Percentiles rank a stretch among this genome's conserved stretches.
phyloP scores from a whole-genome alignment of 2,888 invertebrate genomes.

The Luperina testacea region DNA sequence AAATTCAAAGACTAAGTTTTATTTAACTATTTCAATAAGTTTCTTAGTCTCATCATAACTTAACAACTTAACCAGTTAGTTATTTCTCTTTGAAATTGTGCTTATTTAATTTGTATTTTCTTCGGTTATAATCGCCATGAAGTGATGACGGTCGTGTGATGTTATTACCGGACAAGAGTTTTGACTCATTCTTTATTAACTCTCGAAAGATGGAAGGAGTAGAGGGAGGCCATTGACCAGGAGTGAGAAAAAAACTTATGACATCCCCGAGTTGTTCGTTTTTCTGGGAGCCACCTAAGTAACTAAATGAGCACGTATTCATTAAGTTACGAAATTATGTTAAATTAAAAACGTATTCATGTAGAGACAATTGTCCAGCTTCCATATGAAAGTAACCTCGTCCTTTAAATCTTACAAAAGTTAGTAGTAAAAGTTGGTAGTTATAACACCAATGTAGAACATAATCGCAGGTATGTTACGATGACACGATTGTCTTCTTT shows the following conservation, averaged over 20 bases:
- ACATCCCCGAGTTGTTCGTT: not conserved
- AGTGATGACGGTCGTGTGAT: too few species aligned
- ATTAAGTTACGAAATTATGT: too few species aligned
- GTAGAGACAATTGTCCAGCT: too few species aligned
- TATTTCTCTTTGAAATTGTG: too few species aligned
- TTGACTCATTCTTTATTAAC: not conserved
- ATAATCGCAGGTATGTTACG: conserved; percentile 7
- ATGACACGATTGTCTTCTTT: too few species aligned
- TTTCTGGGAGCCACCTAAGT: not conserved
- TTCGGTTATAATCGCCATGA: not conserved
- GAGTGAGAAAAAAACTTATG: not conserved
- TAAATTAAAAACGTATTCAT: not conserved
- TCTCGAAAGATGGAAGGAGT: not conserved
- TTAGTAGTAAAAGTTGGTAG: too few species aligned
- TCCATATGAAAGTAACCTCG: not conserved
- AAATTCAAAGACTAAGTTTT: too few species aligned
- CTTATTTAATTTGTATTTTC: too few species aligned
- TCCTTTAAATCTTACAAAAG: not conserved
- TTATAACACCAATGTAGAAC: not conserved
- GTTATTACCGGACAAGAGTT: not conserved
- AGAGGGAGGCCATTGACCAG: not conserved
- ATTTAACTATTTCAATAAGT: too few species aligned
- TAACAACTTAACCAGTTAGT: too few species aligned
- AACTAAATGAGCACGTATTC: not conserved
- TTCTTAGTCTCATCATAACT: too few species aligned